Conservation (phyloP, 2,113 vertebrate genomes). For the Callorhinus ursinus region DNA sequence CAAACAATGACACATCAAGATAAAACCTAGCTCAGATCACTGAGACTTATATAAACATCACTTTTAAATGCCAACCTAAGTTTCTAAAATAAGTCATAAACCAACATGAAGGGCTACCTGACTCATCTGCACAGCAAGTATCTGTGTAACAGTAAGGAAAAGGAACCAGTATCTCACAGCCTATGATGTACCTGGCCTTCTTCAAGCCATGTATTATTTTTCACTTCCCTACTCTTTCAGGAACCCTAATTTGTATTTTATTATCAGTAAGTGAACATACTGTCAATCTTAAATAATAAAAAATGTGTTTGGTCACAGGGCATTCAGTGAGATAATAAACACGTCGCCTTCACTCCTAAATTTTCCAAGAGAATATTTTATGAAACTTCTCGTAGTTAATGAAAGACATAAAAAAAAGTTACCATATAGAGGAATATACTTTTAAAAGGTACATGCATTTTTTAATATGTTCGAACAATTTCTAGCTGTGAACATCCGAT, state of each 20-base stretch:
- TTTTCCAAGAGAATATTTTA: slow-evolving; percentile 23
- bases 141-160: neutral
- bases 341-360: neutral
- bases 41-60: neutral
- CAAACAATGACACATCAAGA: neutral
- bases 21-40: neutral
- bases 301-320: neutral
- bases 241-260: neutral
- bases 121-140: neutral
- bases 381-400: neutral
- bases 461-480: neutral
- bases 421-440: neutral
- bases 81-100: neutral
- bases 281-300: neutral
- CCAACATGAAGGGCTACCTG: neutral
- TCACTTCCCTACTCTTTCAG: neutral
- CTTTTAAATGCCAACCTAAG: neutral
- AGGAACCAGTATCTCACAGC: neutral
- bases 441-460: neutral
- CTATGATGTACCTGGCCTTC: neutral
- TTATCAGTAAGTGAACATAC: neutral
- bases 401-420: neutral
- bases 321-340: neutral
- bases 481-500: neutral
- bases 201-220: neutral